Conservation (phyloP, 2,113 vertebrate species). For the Neogobius melanostomus region DNA sequence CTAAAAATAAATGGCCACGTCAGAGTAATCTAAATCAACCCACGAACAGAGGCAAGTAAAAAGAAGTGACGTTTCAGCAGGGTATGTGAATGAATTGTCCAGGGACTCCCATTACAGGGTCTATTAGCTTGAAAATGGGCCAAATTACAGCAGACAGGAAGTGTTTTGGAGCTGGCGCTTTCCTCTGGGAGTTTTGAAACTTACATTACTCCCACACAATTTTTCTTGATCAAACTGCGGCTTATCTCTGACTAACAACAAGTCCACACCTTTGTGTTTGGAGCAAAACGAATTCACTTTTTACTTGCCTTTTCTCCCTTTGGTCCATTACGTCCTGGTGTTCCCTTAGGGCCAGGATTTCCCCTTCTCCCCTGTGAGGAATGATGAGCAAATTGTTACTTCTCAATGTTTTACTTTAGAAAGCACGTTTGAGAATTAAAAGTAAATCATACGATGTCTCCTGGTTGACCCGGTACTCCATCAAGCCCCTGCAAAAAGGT, state of each 20-base stretch:
- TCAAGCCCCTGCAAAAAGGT: slow-evolving; percentile 45
- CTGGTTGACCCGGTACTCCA: slow-evolving; percentile 47
- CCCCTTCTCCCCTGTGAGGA: slow-evolving; percentile 57
- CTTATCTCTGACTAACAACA: not conserved
- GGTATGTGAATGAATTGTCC: slow-evolving; percentile 1
- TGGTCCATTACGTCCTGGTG: slow-evolving; percentile 30
- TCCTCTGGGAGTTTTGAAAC: not conserved
- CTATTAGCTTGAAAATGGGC: not conserved
- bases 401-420: not conserved
- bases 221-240: not conserved
- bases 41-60: slow-evolving; percentile 10
- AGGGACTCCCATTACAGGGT: slow-evolving; percentile 12
- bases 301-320: slow-evolving; percentile 49
- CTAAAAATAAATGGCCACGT: slow-evolving; percentile 46
- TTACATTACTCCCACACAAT: not conserved
- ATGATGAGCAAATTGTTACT: slow-evolving; percentile 1
- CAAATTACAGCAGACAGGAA: not conserved
- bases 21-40: slow-evolving; percentile 7
- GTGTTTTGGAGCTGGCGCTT: not conserved
- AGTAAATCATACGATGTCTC: slow-evolving; percentile 49
- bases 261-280: not conserved
- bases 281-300: not conserved
- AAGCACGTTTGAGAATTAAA: not conserved
- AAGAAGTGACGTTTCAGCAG: not conserved
- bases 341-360: slow-evolving; percentile 44